Conservation (phyloP, 1,140 invertebrate species). For the Nasonia giraulti region DNA sequence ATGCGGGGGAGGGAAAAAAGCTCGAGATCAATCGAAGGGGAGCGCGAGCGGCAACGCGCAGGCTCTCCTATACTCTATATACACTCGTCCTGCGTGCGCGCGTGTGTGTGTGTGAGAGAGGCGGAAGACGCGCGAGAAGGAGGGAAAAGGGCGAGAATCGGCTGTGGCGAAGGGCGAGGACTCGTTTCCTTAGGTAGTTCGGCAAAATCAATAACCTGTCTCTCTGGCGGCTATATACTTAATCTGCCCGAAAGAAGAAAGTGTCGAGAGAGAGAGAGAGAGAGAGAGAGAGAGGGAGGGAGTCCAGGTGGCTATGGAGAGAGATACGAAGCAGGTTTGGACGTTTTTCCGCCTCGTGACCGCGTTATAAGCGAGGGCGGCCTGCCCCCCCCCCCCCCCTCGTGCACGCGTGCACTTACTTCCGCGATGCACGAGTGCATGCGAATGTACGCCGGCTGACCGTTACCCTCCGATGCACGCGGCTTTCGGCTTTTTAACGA, state of each 20-base stretch:
- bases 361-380: slow-evolving; percentile 27
- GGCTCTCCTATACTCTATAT: not conserved
- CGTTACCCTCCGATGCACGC: not conserved
- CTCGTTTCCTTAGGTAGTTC: slow-evolving; percentile 66
- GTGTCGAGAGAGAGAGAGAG: slow-evolving; percentile 52
- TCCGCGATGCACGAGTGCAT: not conserved
- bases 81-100: too few species aligned
- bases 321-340: slow-evolving; percentile 34
- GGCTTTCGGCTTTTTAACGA: not conserved
- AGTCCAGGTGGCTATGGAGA: slow-evolving; percentile 51
- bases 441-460: not conserved
- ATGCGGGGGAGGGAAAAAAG: slow-evolving; percentile 38
- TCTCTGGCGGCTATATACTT: not conserved
- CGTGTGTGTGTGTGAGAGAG: too few species aligned
- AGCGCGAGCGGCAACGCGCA: not conserved
- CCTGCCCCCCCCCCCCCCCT: not conserved
- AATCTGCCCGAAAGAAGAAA: slow-evolving; percentile 56
- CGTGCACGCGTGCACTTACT: not conserved
- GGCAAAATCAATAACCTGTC: slow-evolving; percentile 71
- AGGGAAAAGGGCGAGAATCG: slow-evolving; percentile 31
- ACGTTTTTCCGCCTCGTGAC: slow-evolving; percentile 39
- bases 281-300: too few species aligned
- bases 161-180: not conserved
- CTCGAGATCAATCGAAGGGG: slow-evolving; percentile 4
- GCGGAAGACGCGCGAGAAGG: not conserved